Percentiles rank a stretch among this genome's conserved stretches.
Evolutionary conservation across 2,113 vertebrate genomes (phyloP).

Genomic region (Eulemur rufifrons): DNA sequence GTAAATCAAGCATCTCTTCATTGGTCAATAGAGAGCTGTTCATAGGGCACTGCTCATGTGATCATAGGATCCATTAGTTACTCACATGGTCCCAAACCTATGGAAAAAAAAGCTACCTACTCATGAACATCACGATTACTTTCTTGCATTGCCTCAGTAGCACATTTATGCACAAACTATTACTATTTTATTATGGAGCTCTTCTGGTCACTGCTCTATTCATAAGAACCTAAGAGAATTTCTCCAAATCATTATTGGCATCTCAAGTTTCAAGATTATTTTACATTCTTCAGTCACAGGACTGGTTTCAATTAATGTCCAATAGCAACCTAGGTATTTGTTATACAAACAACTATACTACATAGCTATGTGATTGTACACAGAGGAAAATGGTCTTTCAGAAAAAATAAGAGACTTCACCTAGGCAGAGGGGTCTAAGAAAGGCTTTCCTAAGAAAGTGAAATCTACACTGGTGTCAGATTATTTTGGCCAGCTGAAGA

Average conservation of each 20-base stretch:
- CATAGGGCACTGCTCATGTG: neutral
- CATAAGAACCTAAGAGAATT: neutral
- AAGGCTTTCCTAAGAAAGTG: neutral
- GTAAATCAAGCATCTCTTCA: neutral
- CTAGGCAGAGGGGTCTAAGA: neutral
- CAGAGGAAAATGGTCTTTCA: neutral
- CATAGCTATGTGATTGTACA: neutral
- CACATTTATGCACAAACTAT: neutral
- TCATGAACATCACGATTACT: neutral
- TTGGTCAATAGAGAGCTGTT: neutral
- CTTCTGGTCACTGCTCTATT: neutral
- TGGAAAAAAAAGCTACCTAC: neutral
- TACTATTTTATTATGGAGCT: neutral
- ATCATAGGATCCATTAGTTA: neutral
- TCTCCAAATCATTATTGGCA: neutral
- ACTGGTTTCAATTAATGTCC: neutral
- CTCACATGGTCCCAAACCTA: neutral
- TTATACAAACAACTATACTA: neutral
- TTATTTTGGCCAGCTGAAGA: neutral
- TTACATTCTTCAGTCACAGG: neutral
- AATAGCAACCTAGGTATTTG: neutral
- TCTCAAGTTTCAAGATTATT: constrained; percentile 24
- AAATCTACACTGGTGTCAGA: neutral
- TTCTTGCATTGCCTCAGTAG: neutral
- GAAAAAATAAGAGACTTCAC: neutral